Evolutionary conservation across 2,888 invertebrate species (phyloP), one percentile per base, ranked within the genome.

Genomic region (Drosophila eohydei): DNA sequence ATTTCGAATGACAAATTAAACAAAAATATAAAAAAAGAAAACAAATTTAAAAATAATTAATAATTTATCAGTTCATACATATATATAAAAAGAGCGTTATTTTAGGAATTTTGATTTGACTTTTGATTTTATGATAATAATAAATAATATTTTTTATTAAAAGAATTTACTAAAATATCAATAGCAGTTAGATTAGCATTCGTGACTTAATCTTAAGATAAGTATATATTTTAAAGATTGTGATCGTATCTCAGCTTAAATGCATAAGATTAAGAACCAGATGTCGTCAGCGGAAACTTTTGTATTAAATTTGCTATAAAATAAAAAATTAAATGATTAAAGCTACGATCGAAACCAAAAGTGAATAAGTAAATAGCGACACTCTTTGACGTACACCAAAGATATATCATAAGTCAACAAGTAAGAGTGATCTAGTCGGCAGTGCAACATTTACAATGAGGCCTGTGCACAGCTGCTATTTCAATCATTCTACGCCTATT

Each of bases 11-110:
- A 57, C 46, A 28, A 26, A 46, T 58, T 46, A 26, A 16, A 28
- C 30, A 26, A 34, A 11, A 14, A 32, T 41, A 8, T 14, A 34
- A 8, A 34, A 8, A 34, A 8, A 34, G 5, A 34, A 34, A n/a
- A 46, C 14, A 16, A n/a, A 34, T 34, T 51, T 51, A 21, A 4
- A 52, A 36, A 52, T 50, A 50, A 34, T 50, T 16, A 50, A 34
- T 50, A 6, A 21, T 34, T 50, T 50, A 50, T 50, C 50, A 34
- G 16, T 34, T 50, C 16, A 16, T 12, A 12, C 32, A 32, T 3
- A 30, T 48, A 12, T 34, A 32, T 30, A 36, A 2, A 32, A n/a
- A 7, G 11, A 12, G 50, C n/a, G 48, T 16, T 50, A 50, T 50
- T 50, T 50, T 32, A 12, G 21, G 34, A 50, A 12, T 14, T 51